Conservation (phyloP, 2,888 invertebrate genomes). For the Serrognathus titanus region DNA sequence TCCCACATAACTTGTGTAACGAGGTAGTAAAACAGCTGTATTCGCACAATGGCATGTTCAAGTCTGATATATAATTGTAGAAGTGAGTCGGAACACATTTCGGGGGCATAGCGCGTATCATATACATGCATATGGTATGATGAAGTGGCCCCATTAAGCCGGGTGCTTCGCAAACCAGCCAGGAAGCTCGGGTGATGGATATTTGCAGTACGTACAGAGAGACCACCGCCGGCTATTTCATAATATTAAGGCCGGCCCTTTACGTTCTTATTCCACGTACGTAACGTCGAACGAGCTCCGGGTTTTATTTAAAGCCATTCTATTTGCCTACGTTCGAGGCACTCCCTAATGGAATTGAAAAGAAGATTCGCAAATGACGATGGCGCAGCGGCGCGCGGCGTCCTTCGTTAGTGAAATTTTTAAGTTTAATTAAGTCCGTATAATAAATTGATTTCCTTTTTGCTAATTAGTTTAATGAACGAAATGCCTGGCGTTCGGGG, state of each 20-base stretch:
- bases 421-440: too few species aligned
- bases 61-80: conserved; percentile 13
- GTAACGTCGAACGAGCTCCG: not conserved
- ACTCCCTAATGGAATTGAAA: too few species aligned
- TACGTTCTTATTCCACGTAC: not conserved
- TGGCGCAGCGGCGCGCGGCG: too few species aligned
- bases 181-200: conserved; percentile 1
- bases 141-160: conserved; percentile 14
- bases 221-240: not conserved
- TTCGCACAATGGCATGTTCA: not conserved
- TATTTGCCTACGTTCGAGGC: too few species aligned
- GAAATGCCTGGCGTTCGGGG: too few species aligned
- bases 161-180: not conserved
- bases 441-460: too few species aligned
- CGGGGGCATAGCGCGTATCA: conserved; percentile 12
- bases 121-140: conserved; percentile 9
- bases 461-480: too few species aligned
- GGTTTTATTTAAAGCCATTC: too few species aligned
- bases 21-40: conserved; percentile 10
- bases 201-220: not conserved
- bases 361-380: too few species aligned
- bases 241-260: conserved; percentile 1
- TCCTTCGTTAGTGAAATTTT: too few species aligned
- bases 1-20: not conserved
- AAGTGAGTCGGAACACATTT: conserved; percentile 12